phyloP scores from a whole-genome alignment of 1,140 invertebrate genomes.

The Medauroidea extradentata region DNA sequence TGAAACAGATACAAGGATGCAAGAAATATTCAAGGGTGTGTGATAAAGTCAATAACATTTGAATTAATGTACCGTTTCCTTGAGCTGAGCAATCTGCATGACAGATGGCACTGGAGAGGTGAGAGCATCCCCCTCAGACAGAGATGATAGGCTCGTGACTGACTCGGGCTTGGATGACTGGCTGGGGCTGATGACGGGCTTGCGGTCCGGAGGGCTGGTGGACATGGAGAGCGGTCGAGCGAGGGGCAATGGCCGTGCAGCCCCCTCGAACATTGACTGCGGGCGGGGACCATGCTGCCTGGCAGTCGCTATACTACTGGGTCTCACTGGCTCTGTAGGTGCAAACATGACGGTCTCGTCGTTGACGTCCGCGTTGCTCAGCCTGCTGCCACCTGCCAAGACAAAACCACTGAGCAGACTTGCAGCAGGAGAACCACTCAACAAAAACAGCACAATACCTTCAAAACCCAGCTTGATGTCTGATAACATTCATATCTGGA shows the following conservation, averaged over 20 bases:
- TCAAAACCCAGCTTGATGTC: no score
- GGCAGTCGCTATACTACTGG: background rate
- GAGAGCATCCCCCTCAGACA: constrained; percentile 11
- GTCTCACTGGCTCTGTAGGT: no score
- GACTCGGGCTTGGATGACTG: no score
- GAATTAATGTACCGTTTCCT: constrained; percentile 20
- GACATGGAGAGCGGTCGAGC: background rate
- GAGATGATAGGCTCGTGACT: background rate
- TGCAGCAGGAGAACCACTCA: no score
- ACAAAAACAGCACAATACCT: no score
- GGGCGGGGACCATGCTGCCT: background rate
- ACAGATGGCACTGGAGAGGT: constrained; percentile 2
- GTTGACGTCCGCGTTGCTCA: no score
- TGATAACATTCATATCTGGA: no score
- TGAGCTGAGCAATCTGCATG: constrained; percentile 20
- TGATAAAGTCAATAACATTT: background rate
- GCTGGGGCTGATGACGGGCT: background rate
- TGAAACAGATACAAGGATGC: no score
- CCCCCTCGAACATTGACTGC: background rate
- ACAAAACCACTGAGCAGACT: no score
- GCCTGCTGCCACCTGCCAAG: no score
- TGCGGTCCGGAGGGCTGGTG: background rate
- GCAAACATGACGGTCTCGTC: no score
- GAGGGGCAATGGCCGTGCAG: background rate
- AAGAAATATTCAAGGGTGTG: background rate